phyloP scores from a whole-genome alignment of 2,888 invertebrate species.

The Yponomeuta plumbellus region DNA sequence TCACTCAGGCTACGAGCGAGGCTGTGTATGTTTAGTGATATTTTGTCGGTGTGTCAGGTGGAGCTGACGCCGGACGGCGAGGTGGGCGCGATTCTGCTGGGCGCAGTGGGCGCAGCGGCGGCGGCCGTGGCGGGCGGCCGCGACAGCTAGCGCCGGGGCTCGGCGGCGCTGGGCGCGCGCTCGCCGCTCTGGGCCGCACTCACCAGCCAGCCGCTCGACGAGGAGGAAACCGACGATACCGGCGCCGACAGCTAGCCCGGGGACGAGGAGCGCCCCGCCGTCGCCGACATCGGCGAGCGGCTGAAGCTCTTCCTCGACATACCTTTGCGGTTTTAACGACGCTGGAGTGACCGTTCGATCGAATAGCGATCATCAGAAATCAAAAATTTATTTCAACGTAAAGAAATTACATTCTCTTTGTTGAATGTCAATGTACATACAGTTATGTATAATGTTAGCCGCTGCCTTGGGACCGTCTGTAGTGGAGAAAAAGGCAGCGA shows the following conservation, averaged over 20 bases:
- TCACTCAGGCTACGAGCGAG: too few species aligned
- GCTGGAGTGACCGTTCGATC: constrained; percentile 16
- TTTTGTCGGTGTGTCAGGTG: constrained; percentile 38
- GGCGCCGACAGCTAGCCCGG: constrained; percentile 74
- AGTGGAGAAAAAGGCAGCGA: too few species aligned
- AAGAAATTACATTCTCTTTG: too few species aligned
- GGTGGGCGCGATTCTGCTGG: constrained; percentile 59
- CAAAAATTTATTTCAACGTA: too few species aligned
- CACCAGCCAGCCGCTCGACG: constrained; percentile 80
- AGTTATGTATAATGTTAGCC: too few species aligned
- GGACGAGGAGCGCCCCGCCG: constrained; percentile 66
- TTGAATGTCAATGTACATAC: too few species aligned
- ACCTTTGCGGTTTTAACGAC: constrained; percentile 70
- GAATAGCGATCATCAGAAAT: constrained; percentile 1
- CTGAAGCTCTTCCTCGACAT: constrained; percentile 77
- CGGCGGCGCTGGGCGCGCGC: constrained; percentile 65
- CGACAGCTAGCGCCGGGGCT: constrained; percentile 78
- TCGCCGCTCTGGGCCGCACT: constrained; percentile 89
- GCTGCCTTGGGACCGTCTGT: too few species aligned
- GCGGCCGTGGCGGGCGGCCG: constrained; percentile 48
- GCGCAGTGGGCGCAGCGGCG: constrained; percentile 56
- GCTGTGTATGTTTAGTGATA: too few species aligned
- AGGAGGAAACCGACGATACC: constrained; percentile 39
- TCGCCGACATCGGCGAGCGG: constrained; percentile 73
- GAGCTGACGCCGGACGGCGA: constrained; percentile 72